Evolutionary conservation across 2,797 vertebrate genomes (phyloP).

Genomic region (Octomys mimax): DNA sequence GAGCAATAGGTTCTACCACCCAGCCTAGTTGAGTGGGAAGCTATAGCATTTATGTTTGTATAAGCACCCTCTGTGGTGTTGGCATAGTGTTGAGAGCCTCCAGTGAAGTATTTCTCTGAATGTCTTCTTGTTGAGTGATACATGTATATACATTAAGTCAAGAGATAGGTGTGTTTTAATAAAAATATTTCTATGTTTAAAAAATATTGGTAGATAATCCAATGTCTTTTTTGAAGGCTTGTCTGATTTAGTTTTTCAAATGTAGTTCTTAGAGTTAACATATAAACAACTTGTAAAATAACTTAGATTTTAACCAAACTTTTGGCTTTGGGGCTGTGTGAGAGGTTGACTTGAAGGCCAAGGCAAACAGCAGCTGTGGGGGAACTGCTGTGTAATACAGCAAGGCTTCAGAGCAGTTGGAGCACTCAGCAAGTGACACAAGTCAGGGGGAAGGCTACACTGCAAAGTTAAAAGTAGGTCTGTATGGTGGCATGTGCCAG

Average conservation of each 20-base stretch:
- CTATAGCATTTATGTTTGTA: neutral
- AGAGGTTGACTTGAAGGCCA: neutral
- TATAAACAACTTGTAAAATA: neutral
- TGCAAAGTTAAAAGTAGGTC: neutral
- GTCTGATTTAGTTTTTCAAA: constrained; percentile 10
- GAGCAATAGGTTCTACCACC: neutral
- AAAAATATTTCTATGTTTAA: neutral
- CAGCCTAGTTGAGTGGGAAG: neutral
- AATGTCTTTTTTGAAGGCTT: neutral
- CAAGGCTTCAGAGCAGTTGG: neutral
- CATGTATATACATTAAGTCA: neutral
- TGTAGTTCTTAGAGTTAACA: neutral
- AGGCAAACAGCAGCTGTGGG: neutral
- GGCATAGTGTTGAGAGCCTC: neutral
- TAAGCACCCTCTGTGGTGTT: neutral
- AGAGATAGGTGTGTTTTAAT: constrained; percentile 21
- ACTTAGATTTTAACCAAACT: neutral
- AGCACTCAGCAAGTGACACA: neutral
- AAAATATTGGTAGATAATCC: neutral
- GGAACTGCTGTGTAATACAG: neutral
- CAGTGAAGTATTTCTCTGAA: neutral
- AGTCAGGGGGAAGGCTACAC: neutral
- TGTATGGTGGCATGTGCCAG: neutral
- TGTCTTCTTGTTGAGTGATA: neutral
- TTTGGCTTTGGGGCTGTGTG: neutral